Base-by-base conservation (phyloP, 1,140 invertebrate genomes). In the Formica selysi region DNA sequence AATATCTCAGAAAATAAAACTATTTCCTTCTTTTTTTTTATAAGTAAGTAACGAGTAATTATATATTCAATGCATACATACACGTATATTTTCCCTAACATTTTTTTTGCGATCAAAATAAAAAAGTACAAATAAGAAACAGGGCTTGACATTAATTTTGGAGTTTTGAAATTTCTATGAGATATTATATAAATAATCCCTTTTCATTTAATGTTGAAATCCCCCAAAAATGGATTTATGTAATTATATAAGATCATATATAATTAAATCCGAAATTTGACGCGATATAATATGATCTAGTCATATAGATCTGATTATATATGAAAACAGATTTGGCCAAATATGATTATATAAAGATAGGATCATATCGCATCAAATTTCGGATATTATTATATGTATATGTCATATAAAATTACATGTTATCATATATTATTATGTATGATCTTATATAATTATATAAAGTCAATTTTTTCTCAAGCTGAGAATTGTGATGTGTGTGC, bases 11-110 rank as follows among this genome's bases (percentile, higher is more conserved):
- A 19, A 3, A 36, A 68, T 44, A 57, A 68, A 79, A n/a, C 0
- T n/a, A 8, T n/a, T 19, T 3, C 16, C 2, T 38, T 68, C 41
- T 11, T 44, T 11, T 48, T 19, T 19, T 3, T n/a, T 32, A 1
- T 32, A 3, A 29, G 29, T 38, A 70, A 41, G 68, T 67, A 68
- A 67, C 5, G 1, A 19, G 26, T 32, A 65, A 65, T 78, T 79
- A 38, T 67, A 38, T 32, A 26, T 26, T 16, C 3, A 29, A 7
- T 22, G 32, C 1, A 16, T 26, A 38, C 8, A 3, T 44, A 29
- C 26, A 29, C 26, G 26, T 29, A 32, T 32, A 32, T 32, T 32
- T 3, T 13, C 32, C 5, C 44, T 22, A 7, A 3, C 38, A 61
- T 16, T 38, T 51, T 36, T 19, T 4, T 11, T 61, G 13, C 7